Percentiles rank a stretch among this genome's conserved stretches.
Conservation (phyloP, 2,888 invertebrate species). For the Beris morrisii region DNA sequence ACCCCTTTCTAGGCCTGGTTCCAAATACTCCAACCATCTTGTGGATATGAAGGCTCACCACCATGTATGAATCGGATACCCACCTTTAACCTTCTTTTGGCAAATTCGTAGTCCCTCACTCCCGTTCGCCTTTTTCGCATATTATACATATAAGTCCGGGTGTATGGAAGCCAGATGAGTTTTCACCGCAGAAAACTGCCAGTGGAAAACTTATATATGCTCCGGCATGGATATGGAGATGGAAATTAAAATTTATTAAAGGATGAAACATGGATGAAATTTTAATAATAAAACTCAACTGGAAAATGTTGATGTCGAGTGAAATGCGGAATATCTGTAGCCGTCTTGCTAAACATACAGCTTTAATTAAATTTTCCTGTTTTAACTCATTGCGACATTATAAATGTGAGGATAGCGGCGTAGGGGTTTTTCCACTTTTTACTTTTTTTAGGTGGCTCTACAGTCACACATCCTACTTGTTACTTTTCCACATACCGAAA, state of each 20-base stretch:
- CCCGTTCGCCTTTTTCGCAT: conserved; percentile 24
- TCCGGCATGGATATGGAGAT: conserved; percentile 23
- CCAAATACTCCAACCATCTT: neutral
- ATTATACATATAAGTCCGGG: conserved; percentile 17
- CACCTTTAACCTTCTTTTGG: conserved; percentile 20
- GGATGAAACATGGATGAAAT: conserved; percentile 40
- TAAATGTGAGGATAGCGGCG: too few species aligned
- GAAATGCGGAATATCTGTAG: conserved; percentile 35
- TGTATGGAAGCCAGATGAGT: conserved; percentile 8
- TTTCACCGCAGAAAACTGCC: conserved; percentile 18
- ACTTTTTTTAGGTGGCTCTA: too few species aligned
- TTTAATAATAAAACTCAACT: conserved; percentile 38
- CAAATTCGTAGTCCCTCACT: conserved; percentile 20
- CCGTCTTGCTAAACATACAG: conserved; percentile 15
- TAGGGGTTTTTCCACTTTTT: too few species aligned
- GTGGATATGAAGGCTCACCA: conserved; percentile 6
- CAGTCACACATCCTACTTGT: too few species aligned
- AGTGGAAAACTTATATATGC: conserved; percentile 19
- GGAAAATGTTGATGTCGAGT: conserved; percentile 31
- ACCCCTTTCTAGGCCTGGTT: too few species aligned
- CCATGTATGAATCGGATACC: conserved; percentile 18
- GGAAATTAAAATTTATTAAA: conserved; percentile 41
- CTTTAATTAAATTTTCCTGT: conserved; percentile 40
- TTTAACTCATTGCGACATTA: conserved; percentile 26
- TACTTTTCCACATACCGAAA: too few species aligned